Evolutionary conservation across 2,888 invertebrate species (phyloP).

Genomic region (Mongoloraphidia duomilia): DNA sequence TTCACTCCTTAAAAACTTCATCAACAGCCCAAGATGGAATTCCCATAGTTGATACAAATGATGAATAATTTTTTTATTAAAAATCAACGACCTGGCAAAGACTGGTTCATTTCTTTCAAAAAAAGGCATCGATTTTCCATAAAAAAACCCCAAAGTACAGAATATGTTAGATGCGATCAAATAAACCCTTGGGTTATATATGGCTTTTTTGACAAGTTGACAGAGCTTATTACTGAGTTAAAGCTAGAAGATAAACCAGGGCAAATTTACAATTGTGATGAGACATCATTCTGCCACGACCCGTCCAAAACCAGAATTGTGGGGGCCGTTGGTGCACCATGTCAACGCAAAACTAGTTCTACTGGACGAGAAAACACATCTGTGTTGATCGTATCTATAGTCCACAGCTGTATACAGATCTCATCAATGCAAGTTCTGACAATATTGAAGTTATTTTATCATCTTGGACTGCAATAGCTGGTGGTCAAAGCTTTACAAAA

Average conservation of each 20-base stretch:
- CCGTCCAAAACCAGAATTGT: slow-evolving; percentile 12
- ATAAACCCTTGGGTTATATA: slow-evolving; percentile 7
- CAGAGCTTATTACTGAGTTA: slow-evolving; percentile 4
- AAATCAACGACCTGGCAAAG: slow-evolving; percentile 6
- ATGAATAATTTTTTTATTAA: no score
- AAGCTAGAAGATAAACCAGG: slow-evolving; percentile 8
- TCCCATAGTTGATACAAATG: no score
- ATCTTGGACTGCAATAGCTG: no score
- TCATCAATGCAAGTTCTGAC: no score
- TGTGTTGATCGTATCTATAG: slow-evolving; percentile 9
- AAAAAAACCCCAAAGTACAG: slow-evolving; percentile 7
- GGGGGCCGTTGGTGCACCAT: slow-evolving; percentile 6
- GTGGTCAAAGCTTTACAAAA: no score
- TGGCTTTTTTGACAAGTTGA: slow-evolving; percentile 2
- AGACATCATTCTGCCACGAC: slow-evolving; percentile 11
- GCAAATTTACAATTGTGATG: slow-evolving; percentile 10
- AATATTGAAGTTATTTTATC: no score
- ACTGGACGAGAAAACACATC: slow-evolving; percentile 9
- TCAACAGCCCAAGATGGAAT: no score
- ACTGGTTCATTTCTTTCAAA: slow-evolving; percentile 8
- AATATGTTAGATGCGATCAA: slow-evolving; percentile 6
- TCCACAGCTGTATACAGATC: no score
- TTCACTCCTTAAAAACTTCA: no score
- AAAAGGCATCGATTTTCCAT: slow-evolving; percentile 2
- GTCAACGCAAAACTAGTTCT: slow-evolving; percentile 5